A percentile compares a stretch with the other conserved stretches of the same genome.
phyloP scores from a whole-genome alignment of 2,888 invertebrate species.

The Reticulitermes lucifugus region DNA sequence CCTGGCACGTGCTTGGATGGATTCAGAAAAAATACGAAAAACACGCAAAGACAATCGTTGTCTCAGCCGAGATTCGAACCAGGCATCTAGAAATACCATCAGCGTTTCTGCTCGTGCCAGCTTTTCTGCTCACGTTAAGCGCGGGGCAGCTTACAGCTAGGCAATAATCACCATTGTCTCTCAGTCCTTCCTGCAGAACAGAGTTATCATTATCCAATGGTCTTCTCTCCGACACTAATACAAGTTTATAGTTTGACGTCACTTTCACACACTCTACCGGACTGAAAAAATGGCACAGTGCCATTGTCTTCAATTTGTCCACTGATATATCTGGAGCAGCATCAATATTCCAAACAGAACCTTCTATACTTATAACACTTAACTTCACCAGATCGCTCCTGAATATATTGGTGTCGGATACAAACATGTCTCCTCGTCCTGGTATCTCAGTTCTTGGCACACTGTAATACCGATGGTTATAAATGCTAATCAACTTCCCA shows the following conservation, averaged over 20 bases:
- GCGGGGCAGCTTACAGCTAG: not conserved
- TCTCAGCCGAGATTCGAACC: no score
- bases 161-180: conserved; percentile 59
- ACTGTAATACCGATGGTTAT: no score
- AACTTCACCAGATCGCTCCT: conserved; percentile 56
- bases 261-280: conserved; percentile 60
- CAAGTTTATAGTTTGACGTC: conserved; percentile 58
- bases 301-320: conserved; percentile 62
- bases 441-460: not conserved
- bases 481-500: no score
- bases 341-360: conserved; percentile 59
- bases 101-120: no score
- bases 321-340: conserved; percentile 61
- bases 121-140: no score
- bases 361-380: conserved; percentile 60
- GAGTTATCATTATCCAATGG: conserved; percentile 61
- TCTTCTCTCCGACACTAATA: conserved; percentile 60
- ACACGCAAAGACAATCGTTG: no score
- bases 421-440: conserved; percentile 60
- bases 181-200: conserved; percentile 58
- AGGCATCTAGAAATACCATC: no score
- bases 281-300: conserved; percentile 61
- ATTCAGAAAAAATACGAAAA: no score
- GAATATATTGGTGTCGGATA: conserved; percentile 58
- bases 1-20: no score